Evolutionary conservation across 2,113 vertebrate genomes (phyloP).

Genomic region (Neogobius melanostomus): DNA sequence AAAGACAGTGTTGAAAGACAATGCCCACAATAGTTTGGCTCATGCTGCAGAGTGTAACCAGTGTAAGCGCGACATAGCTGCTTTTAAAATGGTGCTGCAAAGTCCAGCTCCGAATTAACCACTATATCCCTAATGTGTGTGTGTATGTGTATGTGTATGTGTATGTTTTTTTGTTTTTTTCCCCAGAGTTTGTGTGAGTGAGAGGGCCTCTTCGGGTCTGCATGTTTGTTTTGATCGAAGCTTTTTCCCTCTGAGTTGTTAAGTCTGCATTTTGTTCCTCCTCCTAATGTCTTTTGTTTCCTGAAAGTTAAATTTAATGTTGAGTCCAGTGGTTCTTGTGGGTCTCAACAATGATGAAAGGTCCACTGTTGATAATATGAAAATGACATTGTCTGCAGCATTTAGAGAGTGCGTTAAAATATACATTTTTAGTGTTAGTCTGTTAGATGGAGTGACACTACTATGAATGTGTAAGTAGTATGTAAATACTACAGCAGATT

Average conservation of each 20-base stretch:
- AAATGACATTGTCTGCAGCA: neutral
- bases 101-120: constrained; percentile 21
- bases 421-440: neutral
- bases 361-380: neutral
- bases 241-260: constrained; percentile 14
- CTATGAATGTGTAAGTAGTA: neutral
- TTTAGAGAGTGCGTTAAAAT: neutral
- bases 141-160: too few species aligned
- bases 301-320: constrained; percentile 12
- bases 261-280: neutral
- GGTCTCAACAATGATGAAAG: neutral
- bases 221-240: constrained; percentile 47
- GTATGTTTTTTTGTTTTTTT: neutral
- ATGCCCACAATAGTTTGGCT: neutral
- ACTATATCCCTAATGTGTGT: constrained; percentile 14
- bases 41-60: neutral
- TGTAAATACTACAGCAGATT: neutral
- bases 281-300: constrained; percentile 8
- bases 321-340: neutral
- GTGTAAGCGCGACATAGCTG: neutral
- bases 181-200: constrained; percentile 43
- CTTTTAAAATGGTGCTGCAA: constrained; percentile 1
- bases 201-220: constrained; percentile 31
- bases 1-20: constrained; percentile 8
- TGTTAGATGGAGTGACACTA: neutral